Conservation (phyloP, 2,888 invertebrate species). For the Trichogramma evanescens region DNA sequence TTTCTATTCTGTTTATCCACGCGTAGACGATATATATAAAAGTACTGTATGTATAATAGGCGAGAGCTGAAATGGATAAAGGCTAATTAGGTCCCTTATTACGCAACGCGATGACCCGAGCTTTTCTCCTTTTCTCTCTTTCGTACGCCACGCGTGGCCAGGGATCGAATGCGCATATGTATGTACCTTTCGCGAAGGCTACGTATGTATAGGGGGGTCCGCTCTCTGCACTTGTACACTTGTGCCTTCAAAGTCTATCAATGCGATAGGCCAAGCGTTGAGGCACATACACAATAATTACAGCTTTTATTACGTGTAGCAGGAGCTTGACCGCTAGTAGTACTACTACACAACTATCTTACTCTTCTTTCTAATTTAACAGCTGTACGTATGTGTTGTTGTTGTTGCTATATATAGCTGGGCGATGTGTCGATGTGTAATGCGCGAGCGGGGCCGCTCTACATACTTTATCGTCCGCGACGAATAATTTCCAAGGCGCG, state of each 20-base stretch:
- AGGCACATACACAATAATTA: background rate
- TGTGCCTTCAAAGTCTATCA: slow-evolving; percentile 7
- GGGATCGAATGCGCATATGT: slow-evolving; percentile 14
- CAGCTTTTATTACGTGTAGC: background rate
- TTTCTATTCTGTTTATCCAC: background rate
- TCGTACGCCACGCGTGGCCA: background rate
- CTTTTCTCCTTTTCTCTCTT: background rate
- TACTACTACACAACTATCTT: background rate
- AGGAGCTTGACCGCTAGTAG: background rate
- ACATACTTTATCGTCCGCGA: slow-evolving; percentile 21
- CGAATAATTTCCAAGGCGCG: background rate
- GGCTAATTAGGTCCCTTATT: slow-evolving; percentile 6
- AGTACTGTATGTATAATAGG: too few species aligned
- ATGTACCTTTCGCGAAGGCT: slow-evolving; percentile 9
- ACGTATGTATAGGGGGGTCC: too few species aligned
- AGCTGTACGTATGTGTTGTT: too few species aligned
- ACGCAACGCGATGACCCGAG: background rate
- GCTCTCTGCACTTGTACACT: too few species aligned
- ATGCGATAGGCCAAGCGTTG: slow-evolving; percentile 21
- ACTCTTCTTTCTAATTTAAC: slow-evolving; percentile 10
- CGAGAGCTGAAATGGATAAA: too few species aligned
- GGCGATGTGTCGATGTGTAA: too few species aligned
- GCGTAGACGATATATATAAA: too few species aligned
- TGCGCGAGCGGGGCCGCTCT: slow-evolving; percentile 3
- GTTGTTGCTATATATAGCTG: too few species aligned